These are phyloP conservation scores for Protophormia terraenovae DNA, from an alignment of 2,888 invertebrate species.

Conservation along the genomic window DNA sequence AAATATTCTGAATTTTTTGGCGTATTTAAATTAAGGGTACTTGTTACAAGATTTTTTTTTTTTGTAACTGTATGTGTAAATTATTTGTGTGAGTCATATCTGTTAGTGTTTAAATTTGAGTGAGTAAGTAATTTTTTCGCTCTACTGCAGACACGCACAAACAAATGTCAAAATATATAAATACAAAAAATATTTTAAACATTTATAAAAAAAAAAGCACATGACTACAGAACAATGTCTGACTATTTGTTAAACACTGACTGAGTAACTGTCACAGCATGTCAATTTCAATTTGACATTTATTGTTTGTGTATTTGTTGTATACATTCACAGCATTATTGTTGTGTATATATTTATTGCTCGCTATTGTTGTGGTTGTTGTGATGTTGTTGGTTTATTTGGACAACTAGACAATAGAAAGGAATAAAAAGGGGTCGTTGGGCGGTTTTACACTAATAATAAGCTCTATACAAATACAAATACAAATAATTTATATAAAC, in stretches of 20 bases:
- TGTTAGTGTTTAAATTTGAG: background rate
- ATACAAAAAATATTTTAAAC: background rate
- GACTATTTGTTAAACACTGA: constrained; percentile 51
- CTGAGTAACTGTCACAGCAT: constrained; percentile 65
- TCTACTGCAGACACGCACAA: background rate
- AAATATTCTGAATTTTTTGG: no score
- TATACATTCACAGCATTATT: background rate
- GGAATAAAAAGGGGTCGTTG: constrained; percentile 25
- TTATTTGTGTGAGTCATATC: no score
- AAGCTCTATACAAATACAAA: constrained; percentile 46
- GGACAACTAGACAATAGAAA: background rate
- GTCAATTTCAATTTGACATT: constrained; percentile 65
- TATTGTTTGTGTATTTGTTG: constrained; percentile 41
- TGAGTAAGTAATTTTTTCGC: background rate
- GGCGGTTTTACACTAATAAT: constrained; percentile 37
- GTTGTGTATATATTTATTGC: constrained; percentile 1
- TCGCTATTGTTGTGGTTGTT: background rate
- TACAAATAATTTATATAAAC: constrained; percentile 12
- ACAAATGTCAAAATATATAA: background rate
- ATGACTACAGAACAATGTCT: constrained; percentile 28
- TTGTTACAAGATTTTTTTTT: constrained; percentile 2
- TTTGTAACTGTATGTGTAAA: no score
- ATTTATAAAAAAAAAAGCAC: constrained; percentile 2
- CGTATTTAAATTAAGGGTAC: background rate
- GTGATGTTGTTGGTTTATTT: background rate